A percentile compares a stretch with the other conserved stretches of the same genome.
phyloP scores from a whole-genome alignment of 2,113 vertebrate genomes.

The Orycteropus afer region DNA sequence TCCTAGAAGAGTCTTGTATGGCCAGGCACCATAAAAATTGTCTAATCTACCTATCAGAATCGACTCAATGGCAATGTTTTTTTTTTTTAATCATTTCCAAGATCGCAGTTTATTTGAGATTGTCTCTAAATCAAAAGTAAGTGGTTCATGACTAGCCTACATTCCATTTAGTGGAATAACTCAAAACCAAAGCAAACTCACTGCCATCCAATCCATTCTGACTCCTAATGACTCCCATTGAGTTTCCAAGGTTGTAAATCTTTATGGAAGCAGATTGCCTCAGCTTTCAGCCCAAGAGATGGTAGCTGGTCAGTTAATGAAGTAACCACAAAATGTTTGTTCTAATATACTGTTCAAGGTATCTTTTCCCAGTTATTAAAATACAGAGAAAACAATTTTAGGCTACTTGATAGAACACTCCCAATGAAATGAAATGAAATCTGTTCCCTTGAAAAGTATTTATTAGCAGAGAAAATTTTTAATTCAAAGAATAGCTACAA shows the following conservation, averaged over 20 bases:
- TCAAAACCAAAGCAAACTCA: too few relatives aligned
- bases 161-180: neutral
- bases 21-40: neutral
- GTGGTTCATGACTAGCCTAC: neutral
- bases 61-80: too few relatives aligned
- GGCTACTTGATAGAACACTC: conserved; percentile 58
- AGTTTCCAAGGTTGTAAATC: too few relatives aligned
- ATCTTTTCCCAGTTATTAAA: conserved; percentile 2
- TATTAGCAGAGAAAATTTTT: conserved; percentile 76
- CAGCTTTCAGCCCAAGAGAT: neutral
- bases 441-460: conserved; percentile 53
- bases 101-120: conserved; percentile 16
- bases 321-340: neutral
- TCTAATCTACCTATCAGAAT: neutral
- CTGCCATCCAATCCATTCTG: too few relatives aligned
- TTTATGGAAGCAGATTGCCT: too few relatives aligned
- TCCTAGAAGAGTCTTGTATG: conserved; percentile 1
- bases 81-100: neutral
- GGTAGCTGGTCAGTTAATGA: neutral
- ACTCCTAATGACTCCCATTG: too few relatives aligned
- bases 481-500: conserved; percentile 64
- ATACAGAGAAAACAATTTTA: neutral
- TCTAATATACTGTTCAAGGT: neutral
- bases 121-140: neutral
- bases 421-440: conserved; percentile 65